These are phyloP conservation scores for Drosophila sp. DNA, from an alignment of 1,140 invertebrate species.

Conservation along the genomic window DNA sequence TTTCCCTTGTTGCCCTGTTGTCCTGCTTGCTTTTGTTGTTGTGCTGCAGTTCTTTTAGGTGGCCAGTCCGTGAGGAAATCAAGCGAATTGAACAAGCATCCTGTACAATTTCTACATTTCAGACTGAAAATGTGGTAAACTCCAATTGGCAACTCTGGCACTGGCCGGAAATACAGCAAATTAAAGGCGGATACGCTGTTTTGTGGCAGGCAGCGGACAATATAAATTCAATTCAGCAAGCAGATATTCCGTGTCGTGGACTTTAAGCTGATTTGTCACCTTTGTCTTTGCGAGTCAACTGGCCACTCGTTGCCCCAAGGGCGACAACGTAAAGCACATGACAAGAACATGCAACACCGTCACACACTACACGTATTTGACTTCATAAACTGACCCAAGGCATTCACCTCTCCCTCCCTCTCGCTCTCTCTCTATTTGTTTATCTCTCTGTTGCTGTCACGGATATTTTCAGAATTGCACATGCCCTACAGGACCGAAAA, in stretches of 20 bases:
- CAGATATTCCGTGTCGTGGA: slow-evolving; percentile 19
- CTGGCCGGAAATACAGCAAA: slow-evolving; percentile 67
- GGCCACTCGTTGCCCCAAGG: slow-evolving; percentile 8
- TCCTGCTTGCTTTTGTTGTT: no score
- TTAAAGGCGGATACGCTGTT: slow-evolving; percentile 60
- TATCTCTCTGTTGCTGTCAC: slow-evolving; percentile 19
- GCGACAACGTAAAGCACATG: slow-evolving; percentile 41
- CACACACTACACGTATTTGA: slow-evolving; percentile 31
- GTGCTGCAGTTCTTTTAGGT: slow-evolving; percentile 41
- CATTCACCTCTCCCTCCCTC: neutral
- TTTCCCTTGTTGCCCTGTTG: no score
- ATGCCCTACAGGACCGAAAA: slow-evolving; percentile 6
- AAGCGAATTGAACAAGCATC: slow-evolving; percentile 54
- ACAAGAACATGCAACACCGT: slow-evolving; percentile 47
- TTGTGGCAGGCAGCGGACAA: slow-evolving; percentile 18
- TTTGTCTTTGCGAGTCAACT: slow-evolving; percentile 39
- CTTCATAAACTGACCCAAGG: slow-evolving; percentile 39
- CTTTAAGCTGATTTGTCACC: slow-evolving; percentile 47
- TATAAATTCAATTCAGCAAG: slow-evolving; percentile 14
- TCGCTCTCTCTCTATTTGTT: neutral
- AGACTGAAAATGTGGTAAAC: slow-evolving; percentile 22
- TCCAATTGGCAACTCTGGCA: slow-evolving; percentile 31
- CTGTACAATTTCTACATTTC: slow-evolving; percentile 67
- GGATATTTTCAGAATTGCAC: slow-evolving; percentile 34
- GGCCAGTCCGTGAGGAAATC: slow-evolving; percentile 69